Conservation (phyloP, 2,797 vertebrate genomes). For the Sandelia bainsii region DNA sequence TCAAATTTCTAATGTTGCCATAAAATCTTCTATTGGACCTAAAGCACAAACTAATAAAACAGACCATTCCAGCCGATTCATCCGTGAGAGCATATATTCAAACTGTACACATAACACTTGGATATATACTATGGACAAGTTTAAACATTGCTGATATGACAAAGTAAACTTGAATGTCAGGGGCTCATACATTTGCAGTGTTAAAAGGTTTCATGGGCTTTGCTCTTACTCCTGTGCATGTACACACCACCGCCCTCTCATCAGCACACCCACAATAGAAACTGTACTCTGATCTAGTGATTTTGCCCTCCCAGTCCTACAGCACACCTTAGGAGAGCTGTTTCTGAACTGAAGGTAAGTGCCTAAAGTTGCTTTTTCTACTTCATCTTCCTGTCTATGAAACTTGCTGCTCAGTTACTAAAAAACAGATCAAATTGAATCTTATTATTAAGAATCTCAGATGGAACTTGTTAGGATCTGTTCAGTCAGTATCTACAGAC, state of each 20-base stretch:
- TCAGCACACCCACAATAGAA: constrained; percentile 65
- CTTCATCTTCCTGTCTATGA: neutral
- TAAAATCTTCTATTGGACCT: constrained; percentile 67
- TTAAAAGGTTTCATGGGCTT: constrained; percentile 6
- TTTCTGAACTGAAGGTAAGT: constrained; percentile 65
- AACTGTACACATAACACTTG: neutral
- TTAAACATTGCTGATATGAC: neutral
- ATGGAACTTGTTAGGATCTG: constrained; percentile 1
- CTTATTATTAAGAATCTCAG: neutral
- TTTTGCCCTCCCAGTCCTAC: constrained; percentile 32
- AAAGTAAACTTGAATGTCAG: neutral
- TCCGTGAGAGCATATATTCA: neutral
- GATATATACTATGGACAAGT: neutral
- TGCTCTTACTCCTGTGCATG: constrained; percentile 2
- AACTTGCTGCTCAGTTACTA: neutral
- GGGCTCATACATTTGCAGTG: neutral
- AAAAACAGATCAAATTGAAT: neutral
- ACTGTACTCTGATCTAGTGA: constrained; percentile 64
- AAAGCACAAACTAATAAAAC: constrained; percentile 61
- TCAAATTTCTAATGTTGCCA: constrained; percentile 40
- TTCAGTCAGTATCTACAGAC: constrained; percentile 35
- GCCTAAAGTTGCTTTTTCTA: neutral
- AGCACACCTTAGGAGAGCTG: constrained; percentile 49
- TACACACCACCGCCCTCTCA: constrained; percentile 24
- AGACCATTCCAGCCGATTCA: constrained; percentile 11